phyloP scores from a whole-genome alignment of 2,888 invertebrate species.

The Pheosia gnoma region DNA sequence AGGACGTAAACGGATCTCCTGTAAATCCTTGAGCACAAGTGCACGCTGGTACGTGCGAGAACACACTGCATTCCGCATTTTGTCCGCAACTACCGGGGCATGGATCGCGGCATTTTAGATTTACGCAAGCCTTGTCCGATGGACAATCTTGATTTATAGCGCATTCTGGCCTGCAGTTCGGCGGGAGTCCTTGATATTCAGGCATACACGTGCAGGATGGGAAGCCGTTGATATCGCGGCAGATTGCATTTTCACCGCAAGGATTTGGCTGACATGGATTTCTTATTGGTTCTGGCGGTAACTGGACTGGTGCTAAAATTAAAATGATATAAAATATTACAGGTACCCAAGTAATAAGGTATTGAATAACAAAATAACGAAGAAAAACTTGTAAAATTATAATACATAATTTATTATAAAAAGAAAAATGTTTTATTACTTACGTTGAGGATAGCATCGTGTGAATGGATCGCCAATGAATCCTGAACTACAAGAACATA shows the following conservation, averaged over 20 bases:
- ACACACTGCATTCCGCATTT: constrained; percentile 85
- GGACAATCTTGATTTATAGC: constrained; percentile 89
- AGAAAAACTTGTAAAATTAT: too few species aligned
- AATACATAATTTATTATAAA: too few species aligned
- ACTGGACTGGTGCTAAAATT: constrained; percentile 54
- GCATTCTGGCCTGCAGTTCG: constrained; percentile 90
- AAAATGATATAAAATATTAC: not conserved
- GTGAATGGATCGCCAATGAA: constrained; percentile 89
- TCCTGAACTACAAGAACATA: constrained; percentile 87
- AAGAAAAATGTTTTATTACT: constrained; percentile 34
- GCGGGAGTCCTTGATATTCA: constrained; percentile 87
- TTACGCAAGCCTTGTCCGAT: constrained; percentile 88
- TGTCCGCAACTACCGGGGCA: constrained; percentile 89
- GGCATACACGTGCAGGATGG: constrained; percentile 87
- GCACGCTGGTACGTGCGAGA: constrained; percentile 88
- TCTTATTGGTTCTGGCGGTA: constrained; percentile 58
- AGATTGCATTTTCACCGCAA: constrained; percentile 87
- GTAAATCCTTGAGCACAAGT: constrained; percentile 87
- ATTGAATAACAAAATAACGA: constrained; percentile 1
- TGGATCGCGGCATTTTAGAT: constrained; percentile 88
- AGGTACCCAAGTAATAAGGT: constrained; percentile 12
- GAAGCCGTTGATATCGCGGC: constrained; percentile 83
- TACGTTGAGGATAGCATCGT: constrained; percentile 84
- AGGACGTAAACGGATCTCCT: constrained; percentile 90
- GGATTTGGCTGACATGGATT: constrained; percentile 89